phyloP scores from a whole-genome alignment of 2,888 invertebrate genomes.

The Piscicola geometra region DNA sequence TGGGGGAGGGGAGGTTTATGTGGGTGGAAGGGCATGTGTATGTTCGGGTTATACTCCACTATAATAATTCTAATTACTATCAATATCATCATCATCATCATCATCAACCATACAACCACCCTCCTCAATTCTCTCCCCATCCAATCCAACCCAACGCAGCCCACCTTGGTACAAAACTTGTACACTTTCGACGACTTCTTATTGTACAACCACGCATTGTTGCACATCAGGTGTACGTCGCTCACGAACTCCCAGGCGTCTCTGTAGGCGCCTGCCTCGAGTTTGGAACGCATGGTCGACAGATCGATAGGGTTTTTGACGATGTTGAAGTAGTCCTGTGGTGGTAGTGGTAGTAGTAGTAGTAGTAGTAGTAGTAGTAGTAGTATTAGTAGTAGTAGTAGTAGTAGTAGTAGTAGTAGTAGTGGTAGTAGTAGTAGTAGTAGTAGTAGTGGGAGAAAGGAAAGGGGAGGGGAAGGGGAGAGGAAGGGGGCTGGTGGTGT shows the following conservation, averaged over 20 bases:
- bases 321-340: conserved; percentile 88
- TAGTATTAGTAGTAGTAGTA: no score
- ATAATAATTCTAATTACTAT: no score
- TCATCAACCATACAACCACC: no score
- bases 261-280: conserved; percentile 85
- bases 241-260: conserved; percentile 99
- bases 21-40: background rate
- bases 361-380: no score
- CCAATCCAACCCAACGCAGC: background rate
- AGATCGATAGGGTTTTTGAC: conserved; percentile 95
- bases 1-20: background rate
- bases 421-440: background rate
- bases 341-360: background rate
- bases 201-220: conserved; percentile 99
- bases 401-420: background rate
- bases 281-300: conserved; percentile 84
- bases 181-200: conserved; percentile 95
- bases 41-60: no score
- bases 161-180: conserved; percentile 93
- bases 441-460: background rate
- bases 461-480: background rate
- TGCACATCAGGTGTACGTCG: conserved; percentile 99
- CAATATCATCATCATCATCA: background rate
- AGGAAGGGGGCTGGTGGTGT: no score
- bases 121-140: background rate